phyloP scores from a whole-genome alignment of 2,888 invertebrate species.

The Octonoba sinensis region DNA sequence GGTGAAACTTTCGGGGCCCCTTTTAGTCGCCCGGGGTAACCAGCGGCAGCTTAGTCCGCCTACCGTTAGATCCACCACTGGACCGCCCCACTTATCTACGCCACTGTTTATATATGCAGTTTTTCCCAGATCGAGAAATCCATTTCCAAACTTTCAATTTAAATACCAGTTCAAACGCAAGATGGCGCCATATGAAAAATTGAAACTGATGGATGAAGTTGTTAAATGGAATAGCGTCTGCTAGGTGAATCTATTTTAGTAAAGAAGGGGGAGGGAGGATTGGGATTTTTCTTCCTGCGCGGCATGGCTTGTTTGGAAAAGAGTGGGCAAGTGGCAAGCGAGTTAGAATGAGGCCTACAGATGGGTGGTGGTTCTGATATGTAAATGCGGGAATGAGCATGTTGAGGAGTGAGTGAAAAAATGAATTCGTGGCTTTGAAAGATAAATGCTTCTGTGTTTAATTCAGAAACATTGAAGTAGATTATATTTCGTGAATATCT shows the following conservation, averaged over 20 bases:
- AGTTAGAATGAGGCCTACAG: slow-evolving; percentile 37
- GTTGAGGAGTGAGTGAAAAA: background rate
- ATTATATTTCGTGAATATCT: no score
- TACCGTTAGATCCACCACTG: no score
- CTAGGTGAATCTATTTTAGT: slow-evolving; percentile 27
- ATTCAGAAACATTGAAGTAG: background rate
- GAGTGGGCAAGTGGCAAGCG: slow-evolving; percentile 21
- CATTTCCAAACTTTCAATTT: no score
- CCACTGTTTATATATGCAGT: no score
- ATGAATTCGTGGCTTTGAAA: background rate
- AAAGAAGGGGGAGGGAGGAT: slow-evolving; percentile 27
- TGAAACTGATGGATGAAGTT: no score
- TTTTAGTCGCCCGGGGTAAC: no score
- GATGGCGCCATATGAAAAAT: no score
- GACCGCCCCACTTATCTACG: no score
- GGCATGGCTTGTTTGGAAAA: slow-evolving; percentile 28
- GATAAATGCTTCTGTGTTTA: background rate
- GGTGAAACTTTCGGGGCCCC: no score
- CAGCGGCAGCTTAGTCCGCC: no score
- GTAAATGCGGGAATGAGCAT: background rate
- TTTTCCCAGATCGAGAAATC: no score
- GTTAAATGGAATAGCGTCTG: background rate
- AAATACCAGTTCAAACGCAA: no score
- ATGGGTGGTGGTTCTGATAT: slow-evolving; percentile 33
- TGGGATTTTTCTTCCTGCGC: slow-evolving; percentile 14